A percentile compares a stretch with the other conserved stretches of the same genome.
Conservation (phyloP, 2,888 invertebrate genomes). For the Leptinotarsa rubiginosa region DNA sequence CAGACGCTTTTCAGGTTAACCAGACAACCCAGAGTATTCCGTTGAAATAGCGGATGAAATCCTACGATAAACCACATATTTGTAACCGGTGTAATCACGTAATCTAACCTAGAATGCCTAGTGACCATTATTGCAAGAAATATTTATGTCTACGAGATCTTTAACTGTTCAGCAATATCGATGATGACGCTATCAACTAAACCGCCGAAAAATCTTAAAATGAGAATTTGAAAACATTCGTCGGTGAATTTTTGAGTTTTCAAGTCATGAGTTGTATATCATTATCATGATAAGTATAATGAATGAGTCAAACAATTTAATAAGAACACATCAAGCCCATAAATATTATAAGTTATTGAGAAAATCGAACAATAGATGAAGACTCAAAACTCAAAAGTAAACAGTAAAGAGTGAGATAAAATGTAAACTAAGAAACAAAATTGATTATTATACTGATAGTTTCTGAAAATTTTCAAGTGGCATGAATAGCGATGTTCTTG, state of each 20-base stretch:
- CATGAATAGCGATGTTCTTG: too few species aligned
- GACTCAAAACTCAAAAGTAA: too few species aligned
- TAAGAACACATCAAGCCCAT: too few species aligned
- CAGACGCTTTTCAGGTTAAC: slow-evolving; percentile 39
- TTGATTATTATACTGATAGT: too few species aligned
- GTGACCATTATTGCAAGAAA: slow-evolving; percentile 26
- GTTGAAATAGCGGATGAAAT: slow-evolving; percentile 52
- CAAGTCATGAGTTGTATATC: background rate
- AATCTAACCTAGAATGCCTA: slow-evolving; percentile 37
- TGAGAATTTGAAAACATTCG: too few species aligned
- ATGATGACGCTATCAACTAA: background rate
- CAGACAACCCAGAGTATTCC: slow-evolving; percentile 42
- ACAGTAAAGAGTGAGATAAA: too few species aligned
- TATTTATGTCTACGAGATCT: slow-evolving; percentile 12
- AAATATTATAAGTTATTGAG: too few species aligned
- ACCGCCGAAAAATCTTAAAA: background rate
- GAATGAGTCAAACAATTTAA: too few species aligned
- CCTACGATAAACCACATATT: slow-evolving; percentile 50
- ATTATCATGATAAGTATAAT: too few species aligned
- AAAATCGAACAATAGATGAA: too few species aligned
- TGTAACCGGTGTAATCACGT: slow-evolving; percentile 40
- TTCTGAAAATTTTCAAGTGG: too few species aligned
- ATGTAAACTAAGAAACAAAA: too few species aligned
- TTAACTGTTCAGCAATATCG: background rate
- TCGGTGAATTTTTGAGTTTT: background rate